Evolutionary conservation across 2,113 vertebrate genomes (phyloP).

Genomic region (Psammodynastes pulverulentus): DNA sequence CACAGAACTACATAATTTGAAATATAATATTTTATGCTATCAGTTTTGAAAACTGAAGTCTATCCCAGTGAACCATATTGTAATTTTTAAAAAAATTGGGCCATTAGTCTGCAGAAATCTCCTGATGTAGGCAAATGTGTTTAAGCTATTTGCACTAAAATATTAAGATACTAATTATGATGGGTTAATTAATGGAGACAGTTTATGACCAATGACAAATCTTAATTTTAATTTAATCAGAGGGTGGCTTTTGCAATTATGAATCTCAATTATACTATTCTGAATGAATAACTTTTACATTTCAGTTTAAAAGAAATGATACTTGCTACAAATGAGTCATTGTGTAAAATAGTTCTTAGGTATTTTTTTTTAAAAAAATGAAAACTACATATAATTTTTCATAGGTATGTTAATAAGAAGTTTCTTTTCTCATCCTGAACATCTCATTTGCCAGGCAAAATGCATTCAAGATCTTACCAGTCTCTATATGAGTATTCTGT

Average conservation of each 20-base stretch:
- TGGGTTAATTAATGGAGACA: not conserved
- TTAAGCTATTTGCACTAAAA: not conserved
- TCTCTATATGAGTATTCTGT: not conserved
- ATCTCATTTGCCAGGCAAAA: not conserved
- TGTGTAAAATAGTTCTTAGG: not conserved
- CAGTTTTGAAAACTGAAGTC: not conserved
- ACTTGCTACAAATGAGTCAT: not conserved
- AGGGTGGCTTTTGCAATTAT: not conserved
- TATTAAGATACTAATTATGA: not conserved
- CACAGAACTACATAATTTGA: not conserved
- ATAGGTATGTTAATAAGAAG: not conserved
- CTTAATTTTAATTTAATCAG: not conserved
- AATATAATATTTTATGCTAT: not conserved
- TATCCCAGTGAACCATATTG: not conserved
- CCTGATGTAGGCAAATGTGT: not conserved
- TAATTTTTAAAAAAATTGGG: not conserved
- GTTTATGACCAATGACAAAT: not conserved
- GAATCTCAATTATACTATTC: not conserved
- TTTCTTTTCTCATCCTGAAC: not conserved
- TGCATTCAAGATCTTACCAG: not conserved
- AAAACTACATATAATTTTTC: not conserved
- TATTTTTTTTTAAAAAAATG: not conserved
- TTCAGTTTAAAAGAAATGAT: not conserved
- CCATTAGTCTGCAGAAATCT: not conserved
- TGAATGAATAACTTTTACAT: not conserved